Evolutionary conservation across 1,140 invertebrate genomes (phyloP), one percentile per base, ranked within the genome.

Genomic region (Gonioctena quinquepunctata): DNA sequence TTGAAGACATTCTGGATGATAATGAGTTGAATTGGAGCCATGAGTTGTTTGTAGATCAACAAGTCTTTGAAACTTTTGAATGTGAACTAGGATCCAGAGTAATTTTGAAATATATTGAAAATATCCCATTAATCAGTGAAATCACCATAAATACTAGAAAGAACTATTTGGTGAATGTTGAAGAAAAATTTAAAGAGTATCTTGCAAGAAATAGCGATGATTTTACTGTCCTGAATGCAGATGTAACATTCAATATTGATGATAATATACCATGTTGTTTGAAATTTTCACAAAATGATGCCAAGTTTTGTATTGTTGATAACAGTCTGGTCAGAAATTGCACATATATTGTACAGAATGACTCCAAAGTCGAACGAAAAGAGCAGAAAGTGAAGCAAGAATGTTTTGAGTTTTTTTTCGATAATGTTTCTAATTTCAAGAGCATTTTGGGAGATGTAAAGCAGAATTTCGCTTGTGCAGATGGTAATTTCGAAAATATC

Each of bases 221-320:
- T 18, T 84, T 86, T 70, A 78, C 88, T 68, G 79, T 92, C 61
- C 75, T 92, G 1, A 92, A 91, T 81, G 86, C 88, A 49, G 80
- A 87, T 70, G 83, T 87, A 49, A 83, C 85, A 33, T 81, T 91
- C 2, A 84, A 86, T 13, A 80, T 90, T 6, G 86, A 87, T 18
- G 81, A 82, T 26, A 83, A 86, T 33, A 83, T 81, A 28, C 63
- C 25, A 25, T 85, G 79, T n/a, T 65, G 75, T 19, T 73, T 89
- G 5, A 88, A 87, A 75, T 84, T 91, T 22, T 80, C 84, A 70
- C 90, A 90, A 1, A 84, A 87, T 8, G 42, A 60, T 23, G 81
- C 82, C 61, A 83, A 85, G 33, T 89, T 87, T 72, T 88, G 86
- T 63, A 83, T 88, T 26, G 77, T 92, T n/a, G 87, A 90, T 78